Conservation (phyloP, 2,797 vertebrate genomes). For the Enteromius viviparus region DNA sequence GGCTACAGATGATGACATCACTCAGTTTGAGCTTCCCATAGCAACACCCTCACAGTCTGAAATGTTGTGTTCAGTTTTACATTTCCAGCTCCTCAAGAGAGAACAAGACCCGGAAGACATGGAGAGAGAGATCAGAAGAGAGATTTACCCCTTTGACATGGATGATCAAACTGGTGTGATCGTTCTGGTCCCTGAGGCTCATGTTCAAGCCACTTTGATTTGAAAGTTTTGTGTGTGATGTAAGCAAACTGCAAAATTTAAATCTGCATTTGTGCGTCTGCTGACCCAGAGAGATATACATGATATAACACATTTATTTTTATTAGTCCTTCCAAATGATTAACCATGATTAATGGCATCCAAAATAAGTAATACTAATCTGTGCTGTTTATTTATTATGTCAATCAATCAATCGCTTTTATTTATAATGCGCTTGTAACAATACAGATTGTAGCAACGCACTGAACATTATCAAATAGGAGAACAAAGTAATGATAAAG, state of each 20-base stretch:
- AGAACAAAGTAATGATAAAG: no score
- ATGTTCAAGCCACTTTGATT: slow-evolving; percentile 3
- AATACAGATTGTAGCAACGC: no score
- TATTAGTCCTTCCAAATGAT: no score
- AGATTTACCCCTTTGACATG: slow-evolving; percentile 30
- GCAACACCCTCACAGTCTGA: background rate
- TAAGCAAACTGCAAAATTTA: slow-evolving; percentile 14
- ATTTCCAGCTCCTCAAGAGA: background rate
- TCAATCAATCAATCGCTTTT: no score
- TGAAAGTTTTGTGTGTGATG: background rate
- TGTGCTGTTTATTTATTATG: no score
- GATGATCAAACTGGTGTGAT: background rate
- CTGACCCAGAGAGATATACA: slow-evolving; percentile 1
- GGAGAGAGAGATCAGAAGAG: background rate
- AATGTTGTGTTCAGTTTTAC: background rate
- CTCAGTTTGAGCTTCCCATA: background rate
- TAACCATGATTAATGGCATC: no score
- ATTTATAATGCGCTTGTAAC: no score
- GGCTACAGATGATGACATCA: slow-evolving; percentile 13
- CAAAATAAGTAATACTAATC: no score
- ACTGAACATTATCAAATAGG: no score
- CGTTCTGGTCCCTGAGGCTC: background rate
- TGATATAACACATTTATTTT: no score
- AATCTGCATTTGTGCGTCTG: background rate
- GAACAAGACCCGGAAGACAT: background rate